Evolutionary conservation across 2,113 vertebrate species (phyloP).

Genomic region (Clinocottus analis): DNA sequence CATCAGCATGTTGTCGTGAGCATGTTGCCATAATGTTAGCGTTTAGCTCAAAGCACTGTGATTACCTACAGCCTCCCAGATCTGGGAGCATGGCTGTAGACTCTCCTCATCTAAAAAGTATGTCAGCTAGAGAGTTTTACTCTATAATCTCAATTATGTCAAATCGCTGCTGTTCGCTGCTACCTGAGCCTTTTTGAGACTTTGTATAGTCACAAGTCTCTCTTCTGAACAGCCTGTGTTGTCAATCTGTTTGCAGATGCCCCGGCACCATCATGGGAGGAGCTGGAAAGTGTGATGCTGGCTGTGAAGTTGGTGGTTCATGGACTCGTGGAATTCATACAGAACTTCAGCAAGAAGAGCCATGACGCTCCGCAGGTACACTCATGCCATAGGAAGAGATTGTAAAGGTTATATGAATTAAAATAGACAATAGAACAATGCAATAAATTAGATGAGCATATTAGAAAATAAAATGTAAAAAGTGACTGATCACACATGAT

Average conservation of each 20-base stretch:
- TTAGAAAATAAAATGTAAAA: not conserved
- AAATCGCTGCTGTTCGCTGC: not conserved
- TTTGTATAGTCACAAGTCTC: not conserved
- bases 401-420: no score
- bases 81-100: not conserved
- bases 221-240: not conserved
- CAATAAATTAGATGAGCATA: not conserved
- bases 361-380: constrained; percentile 93
- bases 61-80: not conserved
- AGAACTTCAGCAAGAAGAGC: constrained; percentile 97
- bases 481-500: not conserved
- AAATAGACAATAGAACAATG: not conserved
- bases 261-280: constrained; percentile 91
- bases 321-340: constrained; percentile 96
- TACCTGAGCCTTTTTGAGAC: not conserved
- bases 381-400: not conserved
- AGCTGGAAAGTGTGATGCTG: constrained; percentile 93
- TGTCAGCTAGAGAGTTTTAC: not conserved
- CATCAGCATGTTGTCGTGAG: not conserved
- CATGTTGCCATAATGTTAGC: not conserved
- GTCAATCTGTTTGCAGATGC: constrained; percentile 84
- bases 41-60: not conserved
- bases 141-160: not conserved
- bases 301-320: constrained; percentile 96
- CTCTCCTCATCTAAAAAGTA: not conserved